Evolutionary conservation across 1,140 invertebrate genomes (phyloP), one percentile per base, ranked within the genome.

Genomic region (Brachystomella parvula): DNA sequence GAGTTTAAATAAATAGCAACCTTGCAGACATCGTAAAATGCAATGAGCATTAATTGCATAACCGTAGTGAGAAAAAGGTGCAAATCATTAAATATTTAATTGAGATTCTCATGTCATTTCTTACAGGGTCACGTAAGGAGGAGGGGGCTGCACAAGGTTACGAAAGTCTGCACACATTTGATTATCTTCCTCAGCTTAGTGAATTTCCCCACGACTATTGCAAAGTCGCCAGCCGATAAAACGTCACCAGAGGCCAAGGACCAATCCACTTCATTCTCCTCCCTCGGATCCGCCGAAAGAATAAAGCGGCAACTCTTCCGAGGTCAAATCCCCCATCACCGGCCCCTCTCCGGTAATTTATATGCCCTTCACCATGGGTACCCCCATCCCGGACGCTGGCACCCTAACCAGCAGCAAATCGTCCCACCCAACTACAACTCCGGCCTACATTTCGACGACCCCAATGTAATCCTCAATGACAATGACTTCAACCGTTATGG

Each of bases 281-380:
- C 35, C 12, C 53, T 12, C 12, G 60, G 15, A 12, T 57, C 53
- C 35, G 21, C 47, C 30, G 24, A 33, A n/a, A 17, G 63, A 24
- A 9, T 28, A 6, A 68, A 58, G 59, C 67, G 67, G 24, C 67
- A 68, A 62, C 19, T 68, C 24, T 68, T 68, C 24, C 39, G 67
- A 31, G 63, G 61, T 61, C 49, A 64, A 31, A 68, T 68, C 47
- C 67, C 67, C n/a, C 29, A 53, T 19, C 63, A 68, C 21, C 29
- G 67, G 21, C 68, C 68, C 6, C 59, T 69, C 6, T 58, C 49
- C n/a, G 68, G 68, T 24, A 69, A 69, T 24, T 12, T 21, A 1
- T 69, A 69, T 28, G 64, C 63, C 3, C 31, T n/a, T 12, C 63
- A 65, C 19, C 68, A 69, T 26, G 68, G 68, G 2, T 69, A 61